A percentile compares a stretch with the other conserved stretches of the same genome.
phyloP scores from a whole-genome alignment of 2,888 invertebrate genomes.

The Hylaea fasciaria region DNA sequence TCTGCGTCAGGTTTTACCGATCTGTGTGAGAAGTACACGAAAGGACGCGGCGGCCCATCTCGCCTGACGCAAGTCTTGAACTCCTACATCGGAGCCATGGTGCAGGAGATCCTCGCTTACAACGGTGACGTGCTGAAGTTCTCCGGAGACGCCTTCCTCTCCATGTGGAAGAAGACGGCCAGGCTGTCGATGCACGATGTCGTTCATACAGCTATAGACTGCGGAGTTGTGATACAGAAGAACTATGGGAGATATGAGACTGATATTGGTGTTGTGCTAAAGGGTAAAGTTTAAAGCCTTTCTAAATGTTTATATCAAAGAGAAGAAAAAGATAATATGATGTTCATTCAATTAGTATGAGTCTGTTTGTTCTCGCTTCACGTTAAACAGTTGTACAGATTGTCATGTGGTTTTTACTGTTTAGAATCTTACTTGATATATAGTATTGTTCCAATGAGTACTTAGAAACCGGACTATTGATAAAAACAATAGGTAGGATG shows the following conservation, averaged over 20 bases:
- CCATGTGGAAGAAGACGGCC: conserved; percentile 86
- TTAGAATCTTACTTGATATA: too few species aligned
- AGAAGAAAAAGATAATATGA: too few species aligned
- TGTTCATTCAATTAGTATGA: too few species aligned
- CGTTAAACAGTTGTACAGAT: too few species aligned
- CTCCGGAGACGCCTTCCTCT: conserved; percentile 87
- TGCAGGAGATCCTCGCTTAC: conserved; percentile 87
- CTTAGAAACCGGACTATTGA: too few species aligned
- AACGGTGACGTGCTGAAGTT: conserved; percentile 88
- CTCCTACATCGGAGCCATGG: conserved; percentile 89
- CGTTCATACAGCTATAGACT: conserved; percentile 87
- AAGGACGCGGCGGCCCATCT: conserved; percentile 88
- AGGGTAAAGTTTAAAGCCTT: conserved; percentile 60
- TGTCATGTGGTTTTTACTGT: too few species aligned
- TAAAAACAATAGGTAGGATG: too few species aligned
- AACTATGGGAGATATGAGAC: conserved; percentile 86
- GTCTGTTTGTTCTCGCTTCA: too few species aligned
- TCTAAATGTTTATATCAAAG: too few species aligned
- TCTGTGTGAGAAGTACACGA: conserved; percentile 87
- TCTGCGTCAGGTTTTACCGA: conserved; percentile 84
- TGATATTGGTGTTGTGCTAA: conserved; percentile 85
- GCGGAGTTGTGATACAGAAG: conserved; percentile 87
- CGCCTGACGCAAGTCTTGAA: conserved; percentile 88
- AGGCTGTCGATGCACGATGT: conserved; percentile 84
- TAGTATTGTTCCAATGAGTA: too few species aligned